Percentiles rank a stretch among this genome's conserved stretches.
Evolutionary conservation across 2,113 vertebrate genomes (phyloP).

Genomic region (Rutilus rutilus): DNA sequence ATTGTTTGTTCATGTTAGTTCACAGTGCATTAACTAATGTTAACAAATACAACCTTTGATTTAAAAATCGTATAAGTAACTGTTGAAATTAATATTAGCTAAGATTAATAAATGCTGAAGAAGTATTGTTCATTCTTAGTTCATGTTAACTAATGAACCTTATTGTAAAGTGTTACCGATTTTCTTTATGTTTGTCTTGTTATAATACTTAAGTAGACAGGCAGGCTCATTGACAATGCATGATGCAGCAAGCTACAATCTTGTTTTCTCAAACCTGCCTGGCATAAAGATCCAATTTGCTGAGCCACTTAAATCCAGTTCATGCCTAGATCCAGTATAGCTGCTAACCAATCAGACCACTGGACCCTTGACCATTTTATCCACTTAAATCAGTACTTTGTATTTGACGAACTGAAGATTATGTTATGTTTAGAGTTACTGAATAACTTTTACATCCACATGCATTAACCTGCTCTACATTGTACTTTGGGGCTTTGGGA

Average conservation of each 20-base stretch:
- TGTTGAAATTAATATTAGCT: too few species aligned
- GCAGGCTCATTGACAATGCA: not conserved
- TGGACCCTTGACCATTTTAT: conserved; percentile 8
- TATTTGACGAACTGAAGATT: not conserved
- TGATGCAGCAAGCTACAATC: conserved; percentile 9
- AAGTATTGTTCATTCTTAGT: too few species aligned
- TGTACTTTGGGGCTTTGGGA: not conserved
- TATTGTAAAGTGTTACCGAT: too few species aligned
- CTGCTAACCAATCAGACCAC: conserved; percentile 12
- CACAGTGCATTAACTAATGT: too few species aligned
- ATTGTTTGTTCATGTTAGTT: too few species aligned
- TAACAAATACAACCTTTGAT: too few species aligned
- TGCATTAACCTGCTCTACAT: too few species aligned
- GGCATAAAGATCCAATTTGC: conserved; percentile 1
- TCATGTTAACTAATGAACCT: too few species aligned
- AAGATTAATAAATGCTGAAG: too few species aligned
- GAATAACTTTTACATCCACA: too few species aligned
- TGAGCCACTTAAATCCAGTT: conserved; percentile 5
- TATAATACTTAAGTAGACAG: not conserved
- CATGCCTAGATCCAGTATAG: not conserved
- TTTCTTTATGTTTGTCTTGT: not conserved
- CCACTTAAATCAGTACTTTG: conserved; percentile 8
- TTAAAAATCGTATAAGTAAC: too few species aligned
- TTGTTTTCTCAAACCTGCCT: conserved; percentile 7
- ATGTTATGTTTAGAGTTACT: not conserved